Evolutionary conservation across 2,113 vertebrate species (phyloP), one percentile per base, ranked within the genome.

Genomic region (Heterocephalus glaber): DNA sequence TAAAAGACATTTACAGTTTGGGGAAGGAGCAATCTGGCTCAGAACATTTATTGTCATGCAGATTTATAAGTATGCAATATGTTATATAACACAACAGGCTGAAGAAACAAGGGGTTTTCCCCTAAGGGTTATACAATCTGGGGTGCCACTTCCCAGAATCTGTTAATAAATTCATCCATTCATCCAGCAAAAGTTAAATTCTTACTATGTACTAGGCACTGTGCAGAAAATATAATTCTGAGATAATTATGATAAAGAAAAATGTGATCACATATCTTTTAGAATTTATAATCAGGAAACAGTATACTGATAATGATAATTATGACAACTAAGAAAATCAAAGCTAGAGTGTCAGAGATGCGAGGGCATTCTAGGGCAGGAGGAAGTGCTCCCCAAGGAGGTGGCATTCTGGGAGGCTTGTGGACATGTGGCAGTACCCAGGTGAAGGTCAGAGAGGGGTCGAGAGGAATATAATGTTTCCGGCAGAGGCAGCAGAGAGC

Each of bases 161-260:
- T 26, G 66, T 93, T 81, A 82, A 82, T 89, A 86, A 41, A 95
- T 47, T 90, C 33, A 93, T 56, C 54, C 35, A 52, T 86, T 86
- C 63, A 88, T 70, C 91, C 80, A 81, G 47, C 35, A 49, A 87
- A 92, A 63, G 86, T 54, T 85, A 68, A 92, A 58, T 85, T 85
- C 26, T 70, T 90, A 26, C 38, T 41, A 33, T 9, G 13, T 49
- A 26, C n/a, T 33, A 89, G 66, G 72, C 14, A 72, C 17, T 38
- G 24, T 76, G 28, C 33, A 56, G 81, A 41, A 66, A 49, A 86
- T 56, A 38, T 16, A 68, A 70, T 66, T 90, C 54, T 74, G 61
- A 86, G 49, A 38, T 16, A 68, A 70, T 66, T 90, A 47, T 74
- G 61, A 72, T 47, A 47, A 86, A 92, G 86, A 19, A 20, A 70